phyloP scores from a whole-genome alignment of 2,797 vertebrate genomes.

The Rhynchonycteris naso region DNA sequence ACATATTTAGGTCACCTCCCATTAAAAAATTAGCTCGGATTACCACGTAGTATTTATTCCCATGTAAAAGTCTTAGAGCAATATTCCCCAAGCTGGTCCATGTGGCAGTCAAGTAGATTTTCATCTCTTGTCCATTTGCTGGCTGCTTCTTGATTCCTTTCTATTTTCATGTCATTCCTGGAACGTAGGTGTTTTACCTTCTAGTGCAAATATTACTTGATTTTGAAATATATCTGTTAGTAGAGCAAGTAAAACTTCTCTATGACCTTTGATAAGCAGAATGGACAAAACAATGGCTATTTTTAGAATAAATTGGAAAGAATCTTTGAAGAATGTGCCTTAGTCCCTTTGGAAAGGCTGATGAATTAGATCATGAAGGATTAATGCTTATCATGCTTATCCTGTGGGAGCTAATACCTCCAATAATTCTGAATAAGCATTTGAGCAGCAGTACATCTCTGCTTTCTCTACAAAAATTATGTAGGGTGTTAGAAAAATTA shows the following conservation, averaged over 20 bases:
- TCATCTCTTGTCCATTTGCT: not conserved
- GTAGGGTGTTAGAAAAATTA: not conserved
- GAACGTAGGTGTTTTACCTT: not conserved
- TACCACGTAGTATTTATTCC: not conserved
- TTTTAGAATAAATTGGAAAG: constrained; percentile 30
- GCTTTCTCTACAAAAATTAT: not conserved
- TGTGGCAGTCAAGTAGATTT: not conserved
- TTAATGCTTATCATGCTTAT: not conserved
- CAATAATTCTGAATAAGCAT: not conserved
- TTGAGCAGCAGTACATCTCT: not conserved
- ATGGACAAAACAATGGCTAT: not conserved
- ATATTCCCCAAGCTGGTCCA: not conserved
- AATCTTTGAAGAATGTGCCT: not conserved
- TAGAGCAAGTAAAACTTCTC: not conserved
- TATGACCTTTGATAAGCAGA: not conserved
- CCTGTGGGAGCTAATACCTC: not conserved
- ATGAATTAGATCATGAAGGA: not conserved
- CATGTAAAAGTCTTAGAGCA: not conserved
- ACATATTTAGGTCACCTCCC: not conserved
- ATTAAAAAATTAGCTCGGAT: not conserved
- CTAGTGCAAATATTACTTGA: not conserved
- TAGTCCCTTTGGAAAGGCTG: not conserved
- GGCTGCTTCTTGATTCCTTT: not conserved
- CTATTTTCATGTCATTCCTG: not conserved
- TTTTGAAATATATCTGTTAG: not conserved